phyloP scores from a whole-genome alignment of 2,113 vertebrate species.

The Bujurquina vittata region DNA sequence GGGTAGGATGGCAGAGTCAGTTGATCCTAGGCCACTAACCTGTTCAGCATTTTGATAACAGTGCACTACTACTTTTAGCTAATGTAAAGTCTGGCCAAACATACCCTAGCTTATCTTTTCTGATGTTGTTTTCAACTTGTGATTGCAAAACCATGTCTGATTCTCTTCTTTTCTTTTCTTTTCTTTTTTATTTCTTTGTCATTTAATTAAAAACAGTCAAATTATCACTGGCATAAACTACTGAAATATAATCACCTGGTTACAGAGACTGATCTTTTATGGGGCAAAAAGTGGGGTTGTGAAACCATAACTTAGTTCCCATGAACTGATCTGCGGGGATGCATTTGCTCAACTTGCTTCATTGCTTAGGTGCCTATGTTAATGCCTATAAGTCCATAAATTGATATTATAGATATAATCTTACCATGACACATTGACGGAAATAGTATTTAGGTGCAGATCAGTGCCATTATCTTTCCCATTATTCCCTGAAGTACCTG shows the following conservation, averaged over 20 bases:
- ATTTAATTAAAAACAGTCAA: too few relatives aligned
- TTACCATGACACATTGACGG: slow-evolving; percentile 48
- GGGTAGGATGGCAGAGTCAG: too few relatives aligned
- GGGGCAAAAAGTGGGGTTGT: not conserved
- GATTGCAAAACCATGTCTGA: not conserved
- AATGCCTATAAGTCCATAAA: slow-evolving; percentile 27
- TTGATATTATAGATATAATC: slow-evolving; percentile 54
- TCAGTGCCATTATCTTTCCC: slow-evolving; percentile 53
- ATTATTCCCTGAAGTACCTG: slow-evolving; percentile 63
- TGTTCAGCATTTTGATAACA: not conserved
- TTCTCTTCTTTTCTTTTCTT: too few relatives aligned
- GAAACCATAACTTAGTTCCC: not conserved
- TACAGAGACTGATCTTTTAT: not conserved
- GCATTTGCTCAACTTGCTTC: not conserved
- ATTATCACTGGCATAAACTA: not conserved
- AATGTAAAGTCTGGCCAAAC: not conserved
- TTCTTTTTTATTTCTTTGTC: too few relatives aligned
- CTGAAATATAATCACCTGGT: not conserved
- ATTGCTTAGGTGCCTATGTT: slow-evolving; percentile 20
- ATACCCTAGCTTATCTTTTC: not conserved
- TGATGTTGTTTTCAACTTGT: not conserved
- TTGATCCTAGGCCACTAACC: not conserved
- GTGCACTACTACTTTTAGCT: not conserved
- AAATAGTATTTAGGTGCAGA: slow-evolving; percentile 43
- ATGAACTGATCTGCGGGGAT: not conserved